Conservation (phyloP, 2,797 vertebrate genomes). For the Acanthornis magna region DNA sequence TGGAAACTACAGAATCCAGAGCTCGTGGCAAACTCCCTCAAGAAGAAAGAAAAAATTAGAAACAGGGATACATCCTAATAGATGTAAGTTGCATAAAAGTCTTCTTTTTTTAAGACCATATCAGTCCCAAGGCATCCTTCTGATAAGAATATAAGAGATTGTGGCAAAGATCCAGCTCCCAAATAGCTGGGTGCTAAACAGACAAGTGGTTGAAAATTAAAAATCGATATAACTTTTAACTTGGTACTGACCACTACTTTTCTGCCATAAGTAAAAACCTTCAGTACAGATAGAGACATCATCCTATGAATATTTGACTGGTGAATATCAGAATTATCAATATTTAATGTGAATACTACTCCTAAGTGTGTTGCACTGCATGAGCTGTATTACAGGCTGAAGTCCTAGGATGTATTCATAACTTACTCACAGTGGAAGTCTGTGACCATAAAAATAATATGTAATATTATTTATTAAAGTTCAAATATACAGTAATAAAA, state of each 20-base stretch:
- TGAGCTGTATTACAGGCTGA: neutral
- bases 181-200: neutral
- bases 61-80: neutral
- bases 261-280: neutral
- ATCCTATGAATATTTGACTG: neutral
- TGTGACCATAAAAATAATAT: neutral
- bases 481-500: neutral
- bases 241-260: neutral
- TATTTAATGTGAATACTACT: neutral
- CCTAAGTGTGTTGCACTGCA: neutral
- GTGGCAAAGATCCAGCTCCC: neutral
- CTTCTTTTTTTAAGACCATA: neutral
- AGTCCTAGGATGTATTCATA: neutral
- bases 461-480: neutral
- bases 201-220: neutral
- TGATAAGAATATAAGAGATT: neutral
- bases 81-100: neutral
- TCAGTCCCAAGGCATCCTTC: neutral
- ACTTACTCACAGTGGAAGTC: neutral
- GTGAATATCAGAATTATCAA: neutral
- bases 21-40: neutral
- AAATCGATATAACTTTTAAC: neutral
- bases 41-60: neutral
- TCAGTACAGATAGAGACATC: neutral
- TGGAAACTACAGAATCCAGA: neutral